phyloP scores from a whole-genome alignment of 2,888 invertebrate genomes.

The Parthenolecanium corni region DNA sequence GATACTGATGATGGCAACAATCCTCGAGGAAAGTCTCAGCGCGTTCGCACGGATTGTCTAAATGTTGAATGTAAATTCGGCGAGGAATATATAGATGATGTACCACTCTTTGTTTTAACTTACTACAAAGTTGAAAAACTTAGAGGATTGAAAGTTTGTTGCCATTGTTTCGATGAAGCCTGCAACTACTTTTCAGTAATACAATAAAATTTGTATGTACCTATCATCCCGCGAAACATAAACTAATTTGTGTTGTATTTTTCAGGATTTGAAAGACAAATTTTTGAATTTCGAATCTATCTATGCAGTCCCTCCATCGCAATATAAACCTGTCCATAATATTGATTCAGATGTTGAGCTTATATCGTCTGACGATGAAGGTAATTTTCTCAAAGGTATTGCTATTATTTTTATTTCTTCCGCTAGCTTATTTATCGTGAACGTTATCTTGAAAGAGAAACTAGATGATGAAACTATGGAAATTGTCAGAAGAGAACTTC shows the following conservation, averaged over 20 bases:
- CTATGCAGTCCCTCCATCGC: constrained; percentile 37
- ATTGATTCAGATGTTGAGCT: constrained; percentile 48
- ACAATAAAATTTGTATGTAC: too few species aligned
- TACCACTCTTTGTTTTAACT: constrained; percentile 35
- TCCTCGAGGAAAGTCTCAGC: background rate
- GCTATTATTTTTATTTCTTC: background rate
- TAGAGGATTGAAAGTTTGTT: constrained; percentile 39
- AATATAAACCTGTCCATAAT: constrained; percentile 42
- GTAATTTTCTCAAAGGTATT: background rate
- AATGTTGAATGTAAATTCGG: constrained; percentile 17
- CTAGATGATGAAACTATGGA: constrained; percentile 3
- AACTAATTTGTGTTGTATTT: too few species aligned
- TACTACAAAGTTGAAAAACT: constrained; percentile 40
- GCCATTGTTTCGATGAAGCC: constrained; percentile 38
- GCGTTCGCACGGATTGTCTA: background rate
- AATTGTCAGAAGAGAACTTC: background rate
- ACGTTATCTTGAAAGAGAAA: constrained; percentile 1
- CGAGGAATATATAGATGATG: background rate
- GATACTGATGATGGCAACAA: background rate
- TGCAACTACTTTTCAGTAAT: constrained; percentile 38
- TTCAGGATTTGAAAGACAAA: constrained; percentile 31
- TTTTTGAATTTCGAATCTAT: constrained; percentile 34
- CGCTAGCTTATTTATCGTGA: too few species aligned
- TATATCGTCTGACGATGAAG: constrained; percentile 17
- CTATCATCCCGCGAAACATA: too few species aligned